These are phyloP conservation scores for Eupeodes corollae DNA, from an alignment of 1,140 invertebrate genomes.

Conservation along the genomic window DNA sequence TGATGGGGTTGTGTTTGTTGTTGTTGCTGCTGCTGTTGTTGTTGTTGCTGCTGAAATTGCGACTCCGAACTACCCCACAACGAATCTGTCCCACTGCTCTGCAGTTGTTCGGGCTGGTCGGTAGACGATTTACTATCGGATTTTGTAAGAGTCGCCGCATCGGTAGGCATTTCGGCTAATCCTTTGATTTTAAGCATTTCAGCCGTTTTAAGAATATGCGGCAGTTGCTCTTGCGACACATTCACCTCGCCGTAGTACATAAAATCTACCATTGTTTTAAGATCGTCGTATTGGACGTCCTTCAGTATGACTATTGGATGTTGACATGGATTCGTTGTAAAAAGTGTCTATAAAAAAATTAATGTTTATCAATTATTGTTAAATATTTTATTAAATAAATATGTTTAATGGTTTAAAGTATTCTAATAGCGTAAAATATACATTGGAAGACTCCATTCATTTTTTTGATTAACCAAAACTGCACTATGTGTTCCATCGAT, in stretches of 20 bases:
- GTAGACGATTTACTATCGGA: slow-evolving; percentile 45
- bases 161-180: slow-evolving; percentile 68
- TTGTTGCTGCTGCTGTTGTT: slow-evolving; percentile 24
- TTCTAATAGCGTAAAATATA: too few species aligned
- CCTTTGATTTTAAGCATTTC: slow-evolving; percentile 80
- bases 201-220: slow-evolving; percentile 75
- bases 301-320: slow-evolving; percentile 85
- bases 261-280: slow-evolving; percentile 81
- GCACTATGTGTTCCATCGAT: not conserved
- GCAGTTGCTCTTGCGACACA: slow-evolving; percentile 75
- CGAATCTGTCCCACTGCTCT: slow-evolving; percentile 17
- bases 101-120: slow-evolving; percentile 27
- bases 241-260: slow-evolving; percentile 90
- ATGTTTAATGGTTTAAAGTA: too few species aligned
- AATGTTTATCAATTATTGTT: not conserved
- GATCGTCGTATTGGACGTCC: slow-evolving; percentile 73
- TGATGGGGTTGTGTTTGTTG: slow-evolving; percentile 18
- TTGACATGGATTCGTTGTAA: slow-evolving; percentile 73
- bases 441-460: not conserved
- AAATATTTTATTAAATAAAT: too few species aligned
- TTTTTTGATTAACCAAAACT: too few species aligned
- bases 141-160: slow-evolving; percentile 52
- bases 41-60: slow-evolving; percentile 31
- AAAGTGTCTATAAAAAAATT: slow-evolving; percentile 49
- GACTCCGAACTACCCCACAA: slow-evolving; percentile 35